Percentiles rank a stretch among this genome's conserved stretches.
These are phyloP conservation scores for Myotis yumanensis DNA, from an alignment of 2,113 vertebrate species.

Conservation along the genomic window DNA sequence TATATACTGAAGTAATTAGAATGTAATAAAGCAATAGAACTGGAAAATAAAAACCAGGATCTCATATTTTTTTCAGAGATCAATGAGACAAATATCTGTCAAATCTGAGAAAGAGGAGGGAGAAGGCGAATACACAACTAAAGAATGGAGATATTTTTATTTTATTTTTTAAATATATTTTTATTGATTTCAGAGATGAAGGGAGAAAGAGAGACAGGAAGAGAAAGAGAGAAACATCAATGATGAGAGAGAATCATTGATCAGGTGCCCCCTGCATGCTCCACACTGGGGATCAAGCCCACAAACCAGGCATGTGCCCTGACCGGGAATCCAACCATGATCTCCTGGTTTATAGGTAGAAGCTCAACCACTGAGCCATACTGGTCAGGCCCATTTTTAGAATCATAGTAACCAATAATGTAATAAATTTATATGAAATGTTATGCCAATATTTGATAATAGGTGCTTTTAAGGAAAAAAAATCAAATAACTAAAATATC, in stretches of 20 bases:
- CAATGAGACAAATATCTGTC: background rate
- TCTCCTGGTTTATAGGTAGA: background rate
- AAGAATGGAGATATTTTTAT: background rate
- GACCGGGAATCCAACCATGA: background rate
- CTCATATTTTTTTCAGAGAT: background rate
- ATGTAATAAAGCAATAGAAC: background rate
- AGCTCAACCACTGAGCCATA: background rate
- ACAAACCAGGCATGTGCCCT: background rate
- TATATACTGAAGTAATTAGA: background rate
- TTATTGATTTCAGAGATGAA: background rate
- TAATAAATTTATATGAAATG: background rate
- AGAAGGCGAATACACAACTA: background rate
- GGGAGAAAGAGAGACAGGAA: background rate
- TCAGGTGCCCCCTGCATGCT: background rate
- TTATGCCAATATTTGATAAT: background rate
- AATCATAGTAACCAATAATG: background rate
- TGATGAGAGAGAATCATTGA: background rate
- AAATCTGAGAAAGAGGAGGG: background rate
- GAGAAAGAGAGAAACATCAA: background rate
- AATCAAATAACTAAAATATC: background rate
- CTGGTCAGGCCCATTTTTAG: background rate
- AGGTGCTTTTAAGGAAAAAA: background rate
- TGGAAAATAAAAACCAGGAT: background rate
- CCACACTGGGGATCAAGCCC: background rate
- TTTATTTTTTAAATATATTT: background rate